Evolutionary conservation across 2,888 invertebrate species (phyloP).

Genomic region (Tuta absoluta): DNA sequence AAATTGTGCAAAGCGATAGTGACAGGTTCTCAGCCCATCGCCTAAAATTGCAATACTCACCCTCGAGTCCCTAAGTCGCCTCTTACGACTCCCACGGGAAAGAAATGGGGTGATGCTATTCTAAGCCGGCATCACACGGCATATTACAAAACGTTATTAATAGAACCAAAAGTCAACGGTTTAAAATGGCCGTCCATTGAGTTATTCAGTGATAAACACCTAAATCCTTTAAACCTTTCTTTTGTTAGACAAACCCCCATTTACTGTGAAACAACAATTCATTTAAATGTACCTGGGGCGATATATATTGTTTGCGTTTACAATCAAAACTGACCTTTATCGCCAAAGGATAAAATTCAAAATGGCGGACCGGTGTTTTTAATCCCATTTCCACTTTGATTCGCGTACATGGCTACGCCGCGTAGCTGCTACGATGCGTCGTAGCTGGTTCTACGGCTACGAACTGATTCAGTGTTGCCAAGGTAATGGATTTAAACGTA

Average conservation of each 20-base stretch:
- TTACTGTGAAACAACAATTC: constrained; percentile 6
- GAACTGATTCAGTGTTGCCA: not conserved
- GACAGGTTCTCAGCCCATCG: too few relatives aligned
- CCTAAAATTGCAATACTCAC: too few relatives aligned
- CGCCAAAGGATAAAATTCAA: not conserved
- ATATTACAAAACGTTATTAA: too few relatives aligned
- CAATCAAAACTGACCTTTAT: not conserved
- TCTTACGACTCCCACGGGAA: too few relatives aligned
- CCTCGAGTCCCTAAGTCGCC: too few relatives aligned
- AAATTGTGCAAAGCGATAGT: too few relatives aligned
- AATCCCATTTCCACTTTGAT: constrained; percentile 20
- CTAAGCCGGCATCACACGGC: too few relatives aligned
- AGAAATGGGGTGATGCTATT: too few relatives aligned
- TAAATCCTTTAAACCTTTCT: not conserved
- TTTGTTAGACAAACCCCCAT: not conserved
- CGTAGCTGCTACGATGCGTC: constrained; percentile 8
- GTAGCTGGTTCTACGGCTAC: constrained; percentile 20
- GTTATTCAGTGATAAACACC: not conserved
- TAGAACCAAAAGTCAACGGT: too few relatives aligned
- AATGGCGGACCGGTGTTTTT: not conserved
- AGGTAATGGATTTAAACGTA: not conserved
- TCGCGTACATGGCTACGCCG: constrained; percentile 1
- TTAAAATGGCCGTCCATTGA: too few relatives aligned
- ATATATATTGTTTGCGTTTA: not conserved
- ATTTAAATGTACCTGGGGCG: not conserved